Evolutionary conservation across 2,888 invertebrate species (phyloP), one percentile per base, ranked within the genome.

Genomic region (Torymus tubicola): DNA sequence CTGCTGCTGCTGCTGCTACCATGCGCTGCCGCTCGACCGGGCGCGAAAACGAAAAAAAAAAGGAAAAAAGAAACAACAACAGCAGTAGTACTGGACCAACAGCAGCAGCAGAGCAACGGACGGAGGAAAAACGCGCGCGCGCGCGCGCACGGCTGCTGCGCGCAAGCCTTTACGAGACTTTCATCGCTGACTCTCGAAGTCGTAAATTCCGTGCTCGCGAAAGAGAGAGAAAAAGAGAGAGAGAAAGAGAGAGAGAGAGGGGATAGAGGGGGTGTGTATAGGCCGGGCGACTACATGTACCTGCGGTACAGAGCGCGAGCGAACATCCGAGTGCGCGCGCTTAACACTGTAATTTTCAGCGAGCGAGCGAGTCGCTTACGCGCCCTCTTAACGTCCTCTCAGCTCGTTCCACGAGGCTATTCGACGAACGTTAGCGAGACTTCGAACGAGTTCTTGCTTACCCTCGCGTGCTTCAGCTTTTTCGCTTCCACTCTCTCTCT

Each of bases 321-420:
- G 60, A 16, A 10, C 68, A 75, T 85, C 84, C 83, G 85, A 84
- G 84, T 85, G 76, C 68, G 81, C 68, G 81, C 75, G 86, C 85
- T 86, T 87, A 87, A 86, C 87, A 86, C 87, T 86, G 86, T 87
- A 88, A 88, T 89, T 89, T 88, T 8, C 85, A 84, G 84, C 83
- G 84, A 60, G 67, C 21, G 16, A 18, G 55, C 16, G 21, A 14
- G 64, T 21, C 16, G 65, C 55, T 68, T 75, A 65, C 55, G 80
- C 80, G 69, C 79, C 74, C 69, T 75, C 75, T 74, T 70, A 75
- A 80, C 74, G 80, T 75, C 75, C 80, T 75, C 79, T 64, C 74
- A 58, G 74, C 69, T 79, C 79, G 79, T 79, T 74, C 57, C 21
- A 55, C 72, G 73, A 60, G 68, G 12, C 31, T 58, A 64, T 64